phyloP scores from a whole-genome alignment of 2,888 invertebrate species.

The Chrysotoxum bicinctum region DNA sequence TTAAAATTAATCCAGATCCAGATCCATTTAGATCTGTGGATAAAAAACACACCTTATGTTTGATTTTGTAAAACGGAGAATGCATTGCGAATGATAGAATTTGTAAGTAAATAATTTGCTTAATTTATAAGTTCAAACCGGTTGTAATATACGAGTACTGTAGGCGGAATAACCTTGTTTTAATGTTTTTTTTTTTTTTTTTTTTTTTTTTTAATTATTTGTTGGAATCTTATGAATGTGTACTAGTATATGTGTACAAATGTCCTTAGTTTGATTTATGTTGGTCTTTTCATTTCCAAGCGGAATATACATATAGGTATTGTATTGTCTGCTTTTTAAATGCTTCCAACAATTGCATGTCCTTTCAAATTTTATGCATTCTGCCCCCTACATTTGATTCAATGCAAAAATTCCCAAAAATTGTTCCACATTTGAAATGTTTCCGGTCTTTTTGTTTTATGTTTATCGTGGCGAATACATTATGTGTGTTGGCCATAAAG shows the following conservation, averaged over 20 bases:
- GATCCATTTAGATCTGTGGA: too few species aligned
- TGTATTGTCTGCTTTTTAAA: slow-evolving; percentile 39
- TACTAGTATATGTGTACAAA: background rate
- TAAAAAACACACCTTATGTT: too few species aligned
- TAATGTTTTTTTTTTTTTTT: too few species aligned
- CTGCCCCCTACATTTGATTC: slow-evolving; percentile 63
- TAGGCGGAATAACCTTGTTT: too few species aligned
- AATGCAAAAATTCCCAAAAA: slow-evolving; percentile 44
- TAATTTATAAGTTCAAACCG: too few species aligned
- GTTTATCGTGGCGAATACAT: slow-evolving; percentile 19
- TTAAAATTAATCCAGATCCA: too few species aligned
- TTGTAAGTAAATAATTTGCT: too few species aligned
- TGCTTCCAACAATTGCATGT: slow-evolving; percentile 65
- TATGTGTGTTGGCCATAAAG: slow-evolving; percentile 40
- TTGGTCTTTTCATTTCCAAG: slow-evolving; percentile 20
- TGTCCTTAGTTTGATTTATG: slow-evolving; percentile 27
- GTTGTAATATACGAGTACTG: too few species aligned
- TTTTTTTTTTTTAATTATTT: too few species aligned
- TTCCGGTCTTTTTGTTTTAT: slow-evolving; percentile 31
- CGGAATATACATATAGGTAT: slow-evolving; percentile 9
- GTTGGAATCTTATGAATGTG: too few species aligned
- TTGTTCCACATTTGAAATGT: slow-evolving; percentile 53
- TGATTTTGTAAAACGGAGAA: too few species aligned
- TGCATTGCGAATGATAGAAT: too few species aligned
- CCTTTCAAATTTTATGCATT: slow-evolving; percentile 55